Evolutionary conservation across 2,888 invertebrate genomes (phyloP).

Genomic region (Pelosia muscerda): DNA sequence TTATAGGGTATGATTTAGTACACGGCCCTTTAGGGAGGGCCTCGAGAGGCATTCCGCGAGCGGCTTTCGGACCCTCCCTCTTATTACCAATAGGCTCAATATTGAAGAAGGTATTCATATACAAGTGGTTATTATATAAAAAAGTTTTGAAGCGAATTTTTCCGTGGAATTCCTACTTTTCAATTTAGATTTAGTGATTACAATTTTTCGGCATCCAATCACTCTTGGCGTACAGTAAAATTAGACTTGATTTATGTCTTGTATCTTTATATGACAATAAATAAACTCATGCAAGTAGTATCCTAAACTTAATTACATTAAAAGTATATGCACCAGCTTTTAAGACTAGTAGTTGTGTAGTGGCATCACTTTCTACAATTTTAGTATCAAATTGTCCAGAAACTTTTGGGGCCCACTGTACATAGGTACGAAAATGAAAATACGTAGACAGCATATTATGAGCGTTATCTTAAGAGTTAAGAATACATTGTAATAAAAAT

Average conservation of each 20-base stretch:
- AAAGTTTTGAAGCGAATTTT: neutral
- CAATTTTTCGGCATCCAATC: neutral
- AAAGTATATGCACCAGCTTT: too few species aligned
- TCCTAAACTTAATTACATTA: too few species aligned
- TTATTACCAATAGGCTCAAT: conserved; percentile 63
- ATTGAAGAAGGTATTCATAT: conserved; percentile 34
- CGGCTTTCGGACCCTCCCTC: conserved; percentile 55
- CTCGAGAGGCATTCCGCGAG: conserved; percentile 54
- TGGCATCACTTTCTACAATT: too few species aligned
- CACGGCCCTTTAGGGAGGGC: conserved; percentile 49
- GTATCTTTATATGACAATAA: too few species aligned
- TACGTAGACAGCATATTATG: neutral
- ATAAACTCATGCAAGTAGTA: too few species aligned
- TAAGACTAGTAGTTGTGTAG: too few species aligned
- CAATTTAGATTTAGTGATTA: neutral
- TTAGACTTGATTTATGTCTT: too few species aligned
- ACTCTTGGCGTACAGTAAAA: neutral
- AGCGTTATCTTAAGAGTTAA: neutral
- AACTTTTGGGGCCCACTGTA: too few species aligned
- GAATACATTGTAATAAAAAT: neutral
- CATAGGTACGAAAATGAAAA: too few species aligned
- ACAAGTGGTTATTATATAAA: conserved; percentile 5
- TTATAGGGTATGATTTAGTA: conserved; percentile 52
- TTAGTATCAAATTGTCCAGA: too few species aligned
- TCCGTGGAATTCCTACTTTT: neutral